Evolutionary conservation across 1,140 invertebrate genomes (phyloP).

Genomic region (Drosophila gunungcola): DNA sequence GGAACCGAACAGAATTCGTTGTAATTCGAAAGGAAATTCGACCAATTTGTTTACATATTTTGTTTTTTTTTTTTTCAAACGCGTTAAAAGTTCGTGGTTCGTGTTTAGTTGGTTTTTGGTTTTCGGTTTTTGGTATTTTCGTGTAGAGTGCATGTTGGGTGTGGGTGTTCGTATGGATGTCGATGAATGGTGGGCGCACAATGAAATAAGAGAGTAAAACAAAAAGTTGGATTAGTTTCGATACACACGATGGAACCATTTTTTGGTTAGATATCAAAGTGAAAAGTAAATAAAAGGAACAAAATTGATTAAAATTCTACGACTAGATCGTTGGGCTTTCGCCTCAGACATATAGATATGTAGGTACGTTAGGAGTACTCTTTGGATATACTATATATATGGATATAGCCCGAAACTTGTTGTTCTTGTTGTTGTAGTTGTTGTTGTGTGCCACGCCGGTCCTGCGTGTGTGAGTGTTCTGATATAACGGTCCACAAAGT

Average conservation of each 20-base stretch:
- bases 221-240: slow-evolving; percentile 74
- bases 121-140: neutral
- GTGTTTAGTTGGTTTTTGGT: slow-evolving; percentile 1
- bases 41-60: slow-evolving; percentile 50
- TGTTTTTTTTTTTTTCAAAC: slow-evolving; percentile 68
- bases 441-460: slow-evolving; percentile 49
- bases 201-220: slow-evolving; percentile 79
- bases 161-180: slow-evolving; percentile 24
- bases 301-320: slow-evolving; percentile 44
- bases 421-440: slow-evolving; percentile 2
- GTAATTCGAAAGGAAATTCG: slow-evolving; percentile 38
- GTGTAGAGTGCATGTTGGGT: slow-evolving; percentile 6
- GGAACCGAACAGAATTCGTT: slow-evolving; percentile 33
- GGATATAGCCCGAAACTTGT: slow-evolving; percentile 21
- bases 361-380: slow-evolving; percentile 15
- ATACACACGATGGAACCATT: slow-evolving; percentile 53
- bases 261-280: slow-evolving; percentile 52
- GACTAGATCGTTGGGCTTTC: slow-evolving; percentile 33
- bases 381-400: slow-evolving; percentile 9
- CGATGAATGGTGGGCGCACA: slow-evolving; percentile 60
- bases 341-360: slow-evolving; percentile 19
- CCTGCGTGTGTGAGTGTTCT: slow-evolving; percentile 33
- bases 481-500: slow-evolving; percentile 17
- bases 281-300: slow-evolving; percentile 43
- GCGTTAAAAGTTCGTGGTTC: slow-evolving; percentile 52